These are phyloP conservation scores for Siderastrea radians DNA, from an alignment of 92 coral and sea anemone genomes.

Conservation along the genomic window DNA sequence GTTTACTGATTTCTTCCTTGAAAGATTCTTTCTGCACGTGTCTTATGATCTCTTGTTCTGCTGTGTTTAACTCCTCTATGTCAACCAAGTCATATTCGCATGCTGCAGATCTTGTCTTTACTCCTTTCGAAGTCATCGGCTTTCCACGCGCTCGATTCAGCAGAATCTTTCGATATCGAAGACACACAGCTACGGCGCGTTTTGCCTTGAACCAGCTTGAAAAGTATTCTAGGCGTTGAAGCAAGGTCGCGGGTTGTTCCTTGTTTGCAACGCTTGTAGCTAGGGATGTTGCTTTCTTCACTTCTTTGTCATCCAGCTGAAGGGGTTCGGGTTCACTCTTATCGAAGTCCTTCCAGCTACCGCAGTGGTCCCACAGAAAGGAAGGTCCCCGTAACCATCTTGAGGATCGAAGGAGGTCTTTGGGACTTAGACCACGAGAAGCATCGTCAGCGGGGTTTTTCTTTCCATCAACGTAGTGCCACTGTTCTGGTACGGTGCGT, in stretches of 20 bases:
- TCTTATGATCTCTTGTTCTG: slow-evolving; percentile 36
- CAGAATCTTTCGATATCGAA: slow-evolving; percentile 12
- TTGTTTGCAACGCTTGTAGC: neutral
- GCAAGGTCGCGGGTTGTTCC: too few species aligned
- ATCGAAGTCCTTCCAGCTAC: slow-evolving; percentile 57
- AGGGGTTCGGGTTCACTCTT: slow-evolving; percentile 25
- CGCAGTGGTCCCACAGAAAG: slow-evolving; percentile 70
- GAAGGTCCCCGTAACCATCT: slow-evolving; percentile 77
- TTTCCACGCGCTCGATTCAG: slow-evolving; percentile 24
- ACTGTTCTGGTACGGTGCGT: too few species aligned
- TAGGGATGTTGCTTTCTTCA: slow-evolving; percentile 30
- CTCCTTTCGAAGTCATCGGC: neutral
- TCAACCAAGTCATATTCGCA: neutral
- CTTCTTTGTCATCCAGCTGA: slow-evolving; percentile 51
- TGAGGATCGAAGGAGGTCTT: slow-evolving; percentile 50
- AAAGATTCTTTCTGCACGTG: slow-evolving; percentile 39
- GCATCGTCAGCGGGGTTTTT: too few species aligned
- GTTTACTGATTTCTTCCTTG: slow-evolving; percentile 25
- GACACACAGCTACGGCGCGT: neutral
- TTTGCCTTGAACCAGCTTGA: neutral
- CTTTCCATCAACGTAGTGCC: too few species aligned
- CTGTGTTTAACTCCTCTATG: slow-evolving; percentile 26
- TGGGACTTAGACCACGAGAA: slow-evolving; percentile 69
- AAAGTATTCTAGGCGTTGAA: neutral
- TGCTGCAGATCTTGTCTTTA: slow-evolving; percentile 7